phyloP scores from a whole-genome alignment of 2,113 vertebrate species.

The Nerophis lumbriciformis region DNA sequence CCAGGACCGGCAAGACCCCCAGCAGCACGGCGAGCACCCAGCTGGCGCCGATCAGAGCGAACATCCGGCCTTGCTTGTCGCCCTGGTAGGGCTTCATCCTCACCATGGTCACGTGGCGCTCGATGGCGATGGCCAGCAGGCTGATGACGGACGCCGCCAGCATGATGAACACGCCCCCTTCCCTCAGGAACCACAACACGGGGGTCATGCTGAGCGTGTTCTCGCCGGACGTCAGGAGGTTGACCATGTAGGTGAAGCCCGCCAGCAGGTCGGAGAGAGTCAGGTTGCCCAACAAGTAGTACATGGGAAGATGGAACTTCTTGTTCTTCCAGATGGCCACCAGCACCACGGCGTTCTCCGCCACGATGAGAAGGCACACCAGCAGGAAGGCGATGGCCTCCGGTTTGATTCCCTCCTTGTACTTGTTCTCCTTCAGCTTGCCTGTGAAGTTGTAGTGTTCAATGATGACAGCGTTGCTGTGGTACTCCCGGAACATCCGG shows the following conservation, averaged over 20 bases:
- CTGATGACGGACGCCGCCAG: constrained; percentile 83
- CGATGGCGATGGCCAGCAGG: constrained; percentile 85
- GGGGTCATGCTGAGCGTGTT: constrained; percentile 81
- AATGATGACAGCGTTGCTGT: constrained; percentile 69
- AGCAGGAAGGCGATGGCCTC: constrained; percentile 75
- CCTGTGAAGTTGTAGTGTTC: constrained; percentile 86
- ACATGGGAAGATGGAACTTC: constrained; percentile 88
- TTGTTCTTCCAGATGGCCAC: constrained; percentile 83
- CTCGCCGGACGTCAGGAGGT: constrained; percentile 82
- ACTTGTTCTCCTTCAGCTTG: constrained; percentile 75
- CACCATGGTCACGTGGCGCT: constrained; percentile 86
- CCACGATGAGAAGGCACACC: constrained; percentile 80
- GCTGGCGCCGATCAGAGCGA: constrained; percentile 75
- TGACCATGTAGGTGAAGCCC: constrained; percentile 83
- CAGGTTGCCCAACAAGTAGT: constrained; percentile 83
- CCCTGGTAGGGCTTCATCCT: constrained; percentile 78
- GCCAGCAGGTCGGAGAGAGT: constrained; percentile 86
- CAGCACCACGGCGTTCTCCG: constrained; percentile 83
- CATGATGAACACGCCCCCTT: constrained; percentile 84
- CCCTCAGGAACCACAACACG: constrained; percentile 80
- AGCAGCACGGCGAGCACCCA: constrained; percentile 78
- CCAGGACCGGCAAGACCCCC: constrained; percentile 78
- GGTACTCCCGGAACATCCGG: constrained; percentile 67
- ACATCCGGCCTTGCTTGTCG: constrained; percentile 75
- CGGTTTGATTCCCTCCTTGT: constrained; percentile 73